These are phyloP conservation scores for Aix galericulata DNA, from an alignment of 2,113 vertebrate genomes.

Conservation along the genomic window DNA sequence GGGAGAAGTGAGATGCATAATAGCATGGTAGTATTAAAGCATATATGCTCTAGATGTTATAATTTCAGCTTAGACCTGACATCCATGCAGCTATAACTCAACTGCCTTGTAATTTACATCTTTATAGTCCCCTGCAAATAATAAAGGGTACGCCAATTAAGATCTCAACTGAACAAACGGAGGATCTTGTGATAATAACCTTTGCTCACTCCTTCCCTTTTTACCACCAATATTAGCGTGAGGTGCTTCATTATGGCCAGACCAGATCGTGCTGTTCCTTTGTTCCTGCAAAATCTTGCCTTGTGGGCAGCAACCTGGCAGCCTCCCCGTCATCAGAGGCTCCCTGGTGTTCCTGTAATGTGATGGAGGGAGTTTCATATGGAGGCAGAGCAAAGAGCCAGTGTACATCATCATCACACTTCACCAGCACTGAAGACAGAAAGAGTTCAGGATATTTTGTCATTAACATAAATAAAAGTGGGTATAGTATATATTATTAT, in stretches of 20 bases:
- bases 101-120: neutral
- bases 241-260: neutral
- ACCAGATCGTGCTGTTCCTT: neutral
- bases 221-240: neutral
- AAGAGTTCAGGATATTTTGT: neutral
- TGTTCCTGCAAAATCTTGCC: neutral
- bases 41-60: neutral
- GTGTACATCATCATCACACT: neutral
- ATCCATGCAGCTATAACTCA: neutral
- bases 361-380: neutral
- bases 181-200: neutral
- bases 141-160: neutral
- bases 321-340: neutral
- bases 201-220: neutral
- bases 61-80: neutral
- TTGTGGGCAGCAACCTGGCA: neutral
- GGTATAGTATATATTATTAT: neutral
- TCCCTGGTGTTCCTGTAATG: neutral
- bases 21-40: neutral
- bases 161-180: neutral
- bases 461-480: neutral
- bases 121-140: neutral
- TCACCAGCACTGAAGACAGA: neutral
- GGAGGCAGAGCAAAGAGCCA: fast-evolving
- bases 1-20: neutral